A percentile compares a stretch with the other conserved stretches of the same genome.
Conservation (phyloP, 1,140 invertebrate species). For the Temnothorax curvispinosus region DNA sequence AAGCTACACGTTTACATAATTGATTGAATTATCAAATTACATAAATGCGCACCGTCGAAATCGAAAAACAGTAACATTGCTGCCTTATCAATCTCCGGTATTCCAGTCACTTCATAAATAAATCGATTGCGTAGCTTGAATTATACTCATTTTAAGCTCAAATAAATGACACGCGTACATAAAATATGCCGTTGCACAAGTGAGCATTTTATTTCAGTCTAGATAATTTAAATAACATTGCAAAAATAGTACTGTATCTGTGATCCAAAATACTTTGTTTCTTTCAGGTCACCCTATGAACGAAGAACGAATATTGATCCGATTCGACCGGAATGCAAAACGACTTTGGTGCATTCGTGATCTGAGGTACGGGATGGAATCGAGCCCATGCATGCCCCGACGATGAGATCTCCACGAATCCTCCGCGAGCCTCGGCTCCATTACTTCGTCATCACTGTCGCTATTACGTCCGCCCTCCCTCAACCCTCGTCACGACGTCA, state of each 20-base stretch:
- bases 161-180: background rate
- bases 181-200: background rate
- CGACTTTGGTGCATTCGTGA: constrained; percentile 40
- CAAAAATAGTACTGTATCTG: background rate
- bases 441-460: constrained; percentile 52
- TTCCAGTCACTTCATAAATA: constrained; percentile 1
- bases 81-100: background rate
- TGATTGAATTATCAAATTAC: background rate
- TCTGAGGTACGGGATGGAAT: constrained; percentile 17
- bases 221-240: background rate
- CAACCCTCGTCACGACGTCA: constrained; percentile 20
- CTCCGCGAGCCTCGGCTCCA: constrained; percentile 39
- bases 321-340: constrained; percentile 30
- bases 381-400: constrained; percentile 5
- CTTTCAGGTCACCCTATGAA: constrained; percentile 26
- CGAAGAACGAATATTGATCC: constrained; percentile 28
- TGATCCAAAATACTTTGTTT: background rate
- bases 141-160: background rate
- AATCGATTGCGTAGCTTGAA: background rate
- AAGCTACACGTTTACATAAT: constrained; percentile 3
- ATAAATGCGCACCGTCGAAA: background rate
- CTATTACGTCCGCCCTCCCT: constrained; percentile 32
- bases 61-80: background rate
- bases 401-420: constrained; percentile 24
- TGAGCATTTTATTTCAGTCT: background rate